Evolutionary conservation across 1,140 invertebrate species (phyloP), one percentile per base, ranked within the genome.

Genomic region (Akabosia matsudoensis): DNA sequence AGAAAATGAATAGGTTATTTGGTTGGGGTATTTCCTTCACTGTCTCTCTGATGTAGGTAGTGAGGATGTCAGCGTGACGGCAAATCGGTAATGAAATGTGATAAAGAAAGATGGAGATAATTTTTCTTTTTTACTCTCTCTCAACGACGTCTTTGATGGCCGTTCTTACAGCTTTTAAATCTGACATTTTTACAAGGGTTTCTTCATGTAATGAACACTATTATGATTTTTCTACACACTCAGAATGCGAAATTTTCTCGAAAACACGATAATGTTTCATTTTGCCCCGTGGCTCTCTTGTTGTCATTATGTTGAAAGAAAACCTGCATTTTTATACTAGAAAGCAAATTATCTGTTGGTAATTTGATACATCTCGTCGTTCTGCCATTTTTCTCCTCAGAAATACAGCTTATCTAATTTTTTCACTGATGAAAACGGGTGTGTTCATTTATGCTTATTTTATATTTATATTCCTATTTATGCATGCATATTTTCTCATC

Each of bases 111-210:
- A 67, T 67, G 61, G 61, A 67, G 61, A 30, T 24, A 10, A 24
- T 30, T 67, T 67, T 67, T 67, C 31, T 30, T 22, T 67, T n/a
- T 13, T 30, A 16, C 28, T 16, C 61, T 7, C 61, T 30, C 24
- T 10, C 54, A 31, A 28, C 61, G 61, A 67, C 22, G 10, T 30
- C 24, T 67, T 67, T 67, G 61, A 67, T 67, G n/a, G 61, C 30
- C 31, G 7, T 67, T 67, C 61, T 67, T 67, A 67, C 61, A 67
- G 61, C 61, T 67, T 67, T 67, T 67, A 67, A 67, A 67, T 67
- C 61, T 31, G 61, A 67, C 61, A 30, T 67, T 61, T 45, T 67
- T 67, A 67, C 61, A 56, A n/a, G 61, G n/a, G n/a, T n/a, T n/a
- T 31, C 31, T 31, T 30, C 61, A 24, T 30, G 26, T 67, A 67